Evolutionary conservation across 2,113 vertebrate species (phyloP).

Genomic region (Equus quagga): DNA sequence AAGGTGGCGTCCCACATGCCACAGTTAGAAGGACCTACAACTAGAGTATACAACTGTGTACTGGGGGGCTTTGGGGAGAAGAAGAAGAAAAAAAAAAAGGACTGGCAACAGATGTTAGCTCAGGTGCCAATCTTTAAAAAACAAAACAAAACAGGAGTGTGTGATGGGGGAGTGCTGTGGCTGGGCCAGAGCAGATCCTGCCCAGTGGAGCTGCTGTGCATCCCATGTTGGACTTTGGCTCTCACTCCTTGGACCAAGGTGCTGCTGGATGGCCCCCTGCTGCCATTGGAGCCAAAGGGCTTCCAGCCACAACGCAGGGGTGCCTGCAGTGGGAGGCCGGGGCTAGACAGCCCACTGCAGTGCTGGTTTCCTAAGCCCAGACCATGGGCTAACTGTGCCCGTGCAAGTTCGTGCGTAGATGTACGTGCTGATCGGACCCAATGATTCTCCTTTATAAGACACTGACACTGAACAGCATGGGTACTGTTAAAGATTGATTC

Average conservation of each 20-base stretch:
- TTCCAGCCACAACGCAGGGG: constrained; percentile 69
- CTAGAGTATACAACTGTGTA: too few relatives aligned
- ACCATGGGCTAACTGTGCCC: not conserved
- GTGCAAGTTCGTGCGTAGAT: not conserved
- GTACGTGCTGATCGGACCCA: constrained; percentile 48
- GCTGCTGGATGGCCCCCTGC: constrained; percentile 79
- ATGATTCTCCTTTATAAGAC: constrained; percentile 14
- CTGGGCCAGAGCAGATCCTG: not conserved
- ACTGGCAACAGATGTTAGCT: too few relatives aligned
- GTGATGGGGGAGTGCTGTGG: constrained; percentile 71
- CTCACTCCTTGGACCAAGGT: constrained; percentile 75
- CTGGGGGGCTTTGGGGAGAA: too few relatives aligned
- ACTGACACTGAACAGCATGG: not conserved
- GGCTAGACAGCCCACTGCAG: constrained; percentile 66
- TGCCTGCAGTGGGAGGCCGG: constrained; percentile 58
- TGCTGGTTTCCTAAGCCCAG: constrained; percentile 8
- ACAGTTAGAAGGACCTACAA: too few relatives aligned
- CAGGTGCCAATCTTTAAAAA: too few relatives aligned
- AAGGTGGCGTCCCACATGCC: too few relatives aligned
- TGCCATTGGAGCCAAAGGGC: constrained; percentile 66
- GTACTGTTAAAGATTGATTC: not conserved
- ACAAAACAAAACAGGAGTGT: too few relatives aligned
- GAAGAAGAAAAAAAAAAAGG: too few relatives aligned
- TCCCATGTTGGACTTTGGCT: constrained; percentile 76
- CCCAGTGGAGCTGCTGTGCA: constrained; percentile 58